A percentile compares a stretch with the other conserved stretches of the same genome.
These are phyloP conservation scores for Ammodytes marinus DNA, from an alignment of 2,113 vertebrate species.

Conservation along the genomic window DNA sequence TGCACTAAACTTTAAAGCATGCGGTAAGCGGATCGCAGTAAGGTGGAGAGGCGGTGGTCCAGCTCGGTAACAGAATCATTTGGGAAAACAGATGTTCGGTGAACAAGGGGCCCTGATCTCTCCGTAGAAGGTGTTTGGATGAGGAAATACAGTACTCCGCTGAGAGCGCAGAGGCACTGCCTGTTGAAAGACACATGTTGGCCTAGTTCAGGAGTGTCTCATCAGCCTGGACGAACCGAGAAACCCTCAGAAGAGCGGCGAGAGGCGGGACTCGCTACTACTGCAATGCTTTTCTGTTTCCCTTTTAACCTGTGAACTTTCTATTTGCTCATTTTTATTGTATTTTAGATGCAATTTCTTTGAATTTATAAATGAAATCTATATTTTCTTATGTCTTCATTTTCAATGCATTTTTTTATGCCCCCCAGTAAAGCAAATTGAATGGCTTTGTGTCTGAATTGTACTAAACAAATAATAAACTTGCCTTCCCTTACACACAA, in stretches of 20 bases:
- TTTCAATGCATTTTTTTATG: too few relatives aligned
- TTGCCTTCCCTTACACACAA: slow-evolving; percentile 15
- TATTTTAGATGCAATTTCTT: too few relatives aligned
- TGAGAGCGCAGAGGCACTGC: slow-evolving; percentile 65
- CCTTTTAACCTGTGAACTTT: too few relatives aligned
- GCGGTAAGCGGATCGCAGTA: slow-evolving; percentile 48
- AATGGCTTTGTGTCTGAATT: too few relatives aligned
- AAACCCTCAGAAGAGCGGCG: slow-evolving; percentile 54
- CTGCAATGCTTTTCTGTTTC: too few relatives aligned
- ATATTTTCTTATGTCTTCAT: too few relatives aligned
- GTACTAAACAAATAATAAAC: too few relatives aligned
- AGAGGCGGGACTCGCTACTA: slow-evolving; percentile 24
- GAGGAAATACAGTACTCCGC: slow-evolving; percentile 80
- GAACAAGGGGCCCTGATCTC: slow-evolving; percentile 74
- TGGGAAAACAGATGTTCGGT: slow-evolving; percentile 83
- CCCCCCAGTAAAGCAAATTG: too few relatives aligned
- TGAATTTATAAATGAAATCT: too few relatives aligned
- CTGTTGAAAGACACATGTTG: slow-evolving; percentile 77
- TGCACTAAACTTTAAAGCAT: slow-evolving; percentile 47
- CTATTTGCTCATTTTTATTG: too few relatives aligned
- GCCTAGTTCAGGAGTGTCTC: slow-evolving; percentile 57
- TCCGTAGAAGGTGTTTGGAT: slow-evolving; percentile 77
- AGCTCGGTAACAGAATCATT: slow-evolving; percentile 78
- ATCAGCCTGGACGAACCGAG: slow-evolving; percentile 45
- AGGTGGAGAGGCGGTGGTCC: slow-evolving; percentile 64